Evolutionary conservation across 2,797 vertebrate species (phyloP).

Genomic region (Paguma larvata): DNA sequence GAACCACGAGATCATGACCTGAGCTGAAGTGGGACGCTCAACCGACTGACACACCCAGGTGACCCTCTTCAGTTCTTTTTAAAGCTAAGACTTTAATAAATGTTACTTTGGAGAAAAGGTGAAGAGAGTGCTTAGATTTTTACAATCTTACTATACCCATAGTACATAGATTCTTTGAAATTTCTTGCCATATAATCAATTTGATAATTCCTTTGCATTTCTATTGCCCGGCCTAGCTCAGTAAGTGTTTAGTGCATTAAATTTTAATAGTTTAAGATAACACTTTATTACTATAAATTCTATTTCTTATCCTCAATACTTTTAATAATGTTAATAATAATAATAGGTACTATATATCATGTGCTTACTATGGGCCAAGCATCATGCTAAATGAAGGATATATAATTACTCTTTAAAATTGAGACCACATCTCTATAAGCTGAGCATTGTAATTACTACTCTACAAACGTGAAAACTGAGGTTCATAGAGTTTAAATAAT

Average conservation of each 20-base stretch:
- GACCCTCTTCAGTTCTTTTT: not conserved
- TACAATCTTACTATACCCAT: not conserved
- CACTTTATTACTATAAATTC: not conserved
- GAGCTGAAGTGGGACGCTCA: too few species aligned
- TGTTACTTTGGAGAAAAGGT: not conserved
- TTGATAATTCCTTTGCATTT: not conserved
- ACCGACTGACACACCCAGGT: too few species aligned
- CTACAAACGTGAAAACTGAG: not conserved
- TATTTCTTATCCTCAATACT: not conserved
- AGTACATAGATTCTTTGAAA: not conserved
- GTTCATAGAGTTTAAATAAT: not conserved
- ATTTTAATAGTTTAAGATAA: not conserved
- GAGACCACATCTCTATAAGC: not conserved
- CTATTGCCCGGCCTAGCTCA: not conserved
- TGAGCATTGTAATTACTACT: not conserved
- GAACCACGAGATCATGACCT: too few species aligned
- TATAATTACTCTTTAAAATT: not conserved
- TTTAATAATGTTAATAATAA: not conserved
- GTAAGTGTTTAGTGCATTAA: not conserved
- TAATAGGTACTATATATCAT: not conserved
- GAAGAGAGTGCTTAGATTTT: not conserved
- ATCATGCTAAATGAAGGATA: not conserved
- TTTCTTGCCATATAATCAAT: not conserved
- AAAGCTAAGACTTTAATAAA: conserved; percentile 14
- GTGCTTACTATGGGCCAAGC: not conserved